Evolutionary conservation across 2,113 vertebrate genomes (phyloP), one percentile per base, ranked within the genome.

Genomic region (Eptesicus fuscus): DNA sequence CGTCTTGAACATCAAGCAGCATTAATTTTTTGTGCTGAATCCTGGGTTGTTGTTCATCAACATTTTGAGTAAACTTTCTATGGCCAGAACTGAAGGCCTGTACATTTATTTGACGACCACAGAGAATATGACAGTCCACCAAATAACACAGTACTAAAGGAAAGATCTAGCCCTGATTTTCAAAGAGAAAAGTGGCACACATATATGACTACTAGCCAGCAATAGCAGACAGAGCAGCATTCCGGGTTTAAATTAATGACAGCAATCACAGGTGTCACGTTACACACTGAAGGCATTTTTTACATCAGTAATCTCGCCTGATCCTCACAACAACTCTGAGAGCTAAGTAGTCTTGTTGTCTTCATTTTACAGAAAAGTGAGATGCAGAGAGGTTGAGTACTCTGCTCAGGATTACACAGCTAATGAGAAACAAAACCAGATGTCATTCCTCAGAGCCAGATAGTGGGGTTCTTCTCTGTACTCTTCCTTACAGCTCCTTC

Each of bases 61-160:
- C 14, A 90, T 94, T 96, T 96, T 76, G 47, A 93, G 83, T 49
- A 83, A 82, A 96, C 40, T 95, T 92, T 84, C 71, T 83, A 91
- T 73, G 90, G 44, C 77, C 56, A 94, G 1, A 71, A 84, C 37
- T 35, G 17, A 82, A 32, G n/a, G 28, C 53, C 51, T 95, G 32
- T 87, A 92, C 65, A 96, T 83, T 96, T 95, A 91, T 89, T 80
- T 88, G 42, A 67, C 80, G 25, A 78, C 61, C 70, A 88, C 91
- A 93, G 22, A 53, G 12, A 96, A 40, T 49, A 82, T 9, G 6
- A 89, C 91, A 90, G 25, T 91, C 79, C 71, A 96, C 35, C 82
- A 96, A 83, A 63, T 4, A 47, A 0, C 65, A 53, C 23, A 87
- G 63, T 70, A 88, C 61, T 40, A 30, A 74, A 82, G 32, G 32